Conservation (phyloP, 2,797 vertebrate genomes). For the Atherinosoma microstoma region DNA sequence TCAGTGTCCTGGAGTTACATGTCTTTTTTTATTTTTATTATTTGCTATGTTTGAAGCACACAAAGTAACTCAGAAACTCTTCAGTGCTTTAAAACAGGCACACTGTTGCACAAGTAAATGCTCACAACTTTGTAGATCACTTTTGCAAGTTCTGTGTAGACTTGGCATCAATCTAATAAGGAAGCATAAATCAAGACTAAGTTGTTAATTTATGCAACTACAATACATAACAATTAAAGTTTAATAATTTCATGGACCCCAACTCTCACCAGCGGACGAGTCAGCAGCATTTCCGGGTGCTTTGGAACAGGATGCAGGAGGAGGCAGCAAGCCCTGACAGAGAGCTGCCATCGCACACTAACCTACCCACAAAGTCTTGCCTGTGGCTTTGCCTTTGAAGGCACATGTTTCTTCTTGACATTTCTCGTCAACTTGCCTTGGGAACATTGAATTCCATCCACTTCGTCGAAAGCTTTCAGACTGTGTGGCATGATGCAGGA, state of each 20-base stretch:
- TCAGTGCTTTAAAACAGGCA: neutral
- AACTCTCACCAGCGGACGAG: conserved; percentile 21
- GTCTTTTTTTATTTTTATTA: neutral
- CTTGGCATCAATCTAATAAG: neutral
- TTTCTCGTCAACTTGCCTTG: conserved; percentile 82
- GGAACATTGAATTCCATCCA: conserved; percentile 77
- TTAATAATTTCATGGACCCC: conserved; percentile 39
- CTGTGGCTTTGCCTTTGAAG: conserved; percentile 81
- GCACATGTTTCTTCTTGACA: conserved; percentile 84
- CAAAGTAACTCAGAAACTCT: neutral
- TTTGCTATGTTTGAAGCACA: neutral
- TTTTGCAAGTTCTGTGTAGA: neutral
- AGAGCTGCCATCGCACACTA: conserved; percentile 76
- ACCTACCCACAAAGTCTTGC: conserved; percentile 79
- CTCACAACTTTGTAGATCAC: neutral
- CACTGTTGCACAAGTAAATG: neutral
- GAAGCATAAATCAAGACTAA: neutral
- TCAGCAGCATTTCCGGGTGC: conserved; percentile 51
- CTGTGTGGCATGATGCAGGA: conserved; percentile 67
- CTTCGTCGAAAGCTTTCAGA: conserved; percentile 65
- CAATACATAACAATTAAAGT: conserved; percentile 15
- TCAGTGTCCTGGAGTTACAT: neutral
- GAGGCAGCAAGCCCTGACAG: conserved; percentile 85
- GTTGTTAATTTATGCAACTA: conserved; percentile 12
- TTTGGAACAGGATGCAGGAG: conserved; percentile 62